Conservation (phyloP, 2,888 invertebrate species). For the Macropis europaea region DNA sequence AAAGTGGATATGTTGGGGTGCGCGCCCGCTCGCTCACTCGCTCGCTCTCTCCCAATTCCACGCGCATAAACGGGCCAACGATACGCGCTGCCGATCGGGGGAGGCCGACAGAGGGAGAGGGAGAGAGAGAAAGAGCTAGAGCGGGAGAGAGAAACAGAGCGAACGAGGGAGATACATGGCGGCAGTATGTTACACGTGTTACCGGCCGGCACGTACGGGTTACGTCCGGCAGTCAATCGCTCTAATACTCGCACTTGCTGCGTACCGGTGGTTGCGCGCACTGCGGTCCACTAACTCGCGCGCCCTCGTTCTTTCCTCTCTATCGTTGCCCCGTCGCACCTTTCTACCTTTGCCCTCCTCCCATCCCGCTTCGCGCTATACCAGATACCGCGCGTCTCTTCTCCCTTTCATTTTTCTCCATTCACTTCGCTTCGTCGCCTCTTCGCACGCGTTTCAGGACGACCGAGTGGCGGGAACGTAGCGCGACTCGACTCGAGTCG, state of each 20-base stretch:
- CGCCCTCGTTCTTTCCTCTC: not conserved
- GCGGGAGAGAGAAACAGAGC: not conserved
- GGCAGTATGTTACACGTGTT: conserved; percentile 79
- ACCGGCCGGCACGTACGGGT: conserved; percentile 78
- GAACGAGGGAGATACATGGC: conserved; percentile 75
- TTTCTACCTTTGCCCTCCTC: not conserved
- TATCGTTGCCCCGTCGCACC: not conserved
- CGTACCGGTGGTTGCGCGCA: conserved; percentile 52
- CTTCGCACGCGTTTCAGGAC: too few species aligned
- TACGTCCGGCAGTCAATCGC: conserved; percentile 80
- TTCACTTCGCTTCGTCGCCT: too few species aligned
- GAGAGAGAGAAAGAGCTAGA: not conserved
- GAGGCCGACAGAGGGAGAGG: not conserved
- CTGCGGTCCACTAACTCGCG: conserved; percentile 31
- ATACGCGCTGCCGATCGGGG: conserved; percentile 12
- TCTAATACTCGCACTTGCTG: conserved; percentile 77
- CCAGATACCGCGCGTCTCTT: too few species aligned
- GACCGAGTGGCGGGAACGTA: too few species aligned
- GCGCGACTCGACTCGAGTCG: too few species aligned
- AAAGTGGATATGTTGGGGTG: not conserved
- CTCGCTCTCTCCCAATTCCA: conserved; percentile 63
- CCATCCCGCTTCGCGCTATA: too few species aligned
- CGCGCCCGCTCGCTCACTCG: conserved; percentile 30
- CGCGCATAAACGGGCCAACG: conserved; percentile 71
- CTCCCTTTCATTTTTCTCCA: too few species aligned